Evolutionary conservation across 1,140 invertebrate species (phyloP).

Genomic region (Drosophila quadrilineata): DNA sequence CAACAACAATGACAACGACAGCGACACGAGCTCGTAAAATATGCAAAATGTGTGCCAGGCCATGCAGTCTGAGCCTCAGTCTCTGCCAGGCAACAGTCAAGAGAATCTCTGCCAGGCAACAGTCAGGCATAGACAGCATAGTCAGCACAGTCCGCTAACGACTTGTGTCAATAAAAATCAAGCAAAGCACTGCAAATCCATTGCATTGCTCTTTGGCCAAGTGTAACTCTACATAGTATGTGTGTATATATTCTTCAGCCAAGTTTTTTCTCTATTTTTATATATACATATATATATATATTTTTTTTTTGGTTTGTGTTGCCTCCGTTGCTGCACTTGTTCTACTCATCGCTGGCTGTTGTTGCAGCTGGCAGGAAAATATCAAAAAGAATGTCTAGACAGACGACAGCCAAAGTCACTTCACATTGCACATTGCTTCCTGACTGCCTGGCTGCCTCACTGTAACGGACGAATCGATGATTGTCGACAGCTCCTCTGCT

Average conservation of each 20-base stretch:
- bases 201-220: slow-evolving; percentile 48
- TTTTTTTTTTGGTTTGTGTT: slow-evolving; percentile 14
- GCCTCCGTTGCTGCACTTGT: slow-evolving; percentile 60
- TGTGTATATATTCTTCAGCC: slow-evolving; percentile 8
- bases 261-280: too few relatives aligned
- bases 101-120: slow-evolving; percentile 12
- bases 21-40: slow-evolving; percentile 76
- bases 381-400: slow-evolving; percentile 75
- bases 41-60: slow-evolving; percentile 76
- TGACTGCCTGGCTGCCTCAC: slow-evolving; percentile 53
- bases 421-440: slow-evolving; percentile 76
- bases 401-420: slow-evolving; percentile 74
- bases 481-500: slow-evolving; percentile 18
- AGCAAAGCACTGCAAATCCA: slow-evolving; percentile 64
- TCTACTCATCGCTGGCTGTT: slow-evolving; percentile 45
- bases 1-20: slow-evolving; percentile 46
- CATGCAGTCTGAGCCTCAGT: too few relatives aligned
- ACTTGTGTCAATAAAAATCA: slow-evolving; percentile 78
- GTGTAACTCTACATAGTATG: slow-evolving; percentile 42
- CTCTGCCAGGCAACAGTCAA: slow-evolving; percentile 15
- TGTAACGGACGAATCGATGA: slow-evolving; percentile 34
- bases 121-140: slow-evolving; percentile 10
- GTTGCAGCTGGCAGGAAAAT: slow-evolving; percentile 46
- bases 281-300: too few relatives aligned
- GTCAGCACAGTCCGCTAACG: slow-evolving; percentile 53